A percentile compares a stretch with the other conserved stretches of the same genome.
phyloP scores from a whole-genome alignment of 2,113 vertebrate species.

The Sterrhoptilus dennistouni region DNA sequence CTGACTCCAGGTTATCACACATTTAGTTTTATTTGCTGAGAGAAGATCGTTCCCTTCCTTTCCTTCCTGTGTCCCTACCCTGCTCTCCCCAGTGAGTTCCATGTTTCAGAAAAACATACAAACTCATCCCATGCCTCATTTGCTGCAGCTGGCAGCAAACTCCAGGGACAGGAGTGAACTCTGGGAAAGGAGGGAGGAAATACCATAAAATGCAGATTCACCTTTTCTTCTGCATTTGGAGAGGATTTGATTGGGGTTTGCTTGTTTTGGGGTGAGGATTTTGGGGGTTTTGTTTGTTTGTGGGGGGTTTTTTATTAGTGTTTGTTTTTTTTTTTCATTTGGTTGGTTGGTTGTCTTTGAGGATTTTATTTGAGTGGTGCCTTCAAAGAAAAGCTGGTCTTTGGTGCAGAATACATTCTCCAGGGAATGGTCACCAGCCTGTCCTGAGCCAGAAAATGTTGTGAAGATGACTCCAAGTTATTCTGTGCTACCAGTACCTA shows the following conservation, averaged over 20 bases:
- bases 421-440: not conserved
- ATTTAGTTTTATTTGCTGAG: not conserved
- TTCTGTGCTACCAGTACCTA: not conserved
- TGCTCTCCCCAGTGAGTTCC: not conserved
- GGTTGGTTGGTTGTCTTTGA: not conserved
- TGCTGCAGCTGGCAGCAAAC: not conserved
- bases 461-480: not conserved
- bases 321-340: not conserved
- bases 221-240: not conserved
- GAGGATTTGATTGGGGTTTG: not conserved
- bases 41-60: not conserved
- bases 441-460: not conserved
- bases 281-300: not conserved
- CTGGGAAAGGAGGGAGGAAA: not conserved
- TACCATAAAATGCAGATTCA: not conserved
- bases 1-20: not conserved
- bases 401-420: not conserved
- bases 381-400: not conserved
- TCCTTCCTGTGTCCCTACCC: not conserved
- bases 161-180: not conserved
- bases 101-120: not conserved
- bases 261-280: rapidly evolving
- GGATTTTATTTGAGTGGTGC: not conserved
- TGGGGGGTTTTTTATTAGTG: rapidly evolving
- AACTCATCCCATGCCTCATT: constrained; percentile 47